Conservation (phyloP, 2,797 vertebrate species). For the Melanotaenia pygmaea region DNA sequence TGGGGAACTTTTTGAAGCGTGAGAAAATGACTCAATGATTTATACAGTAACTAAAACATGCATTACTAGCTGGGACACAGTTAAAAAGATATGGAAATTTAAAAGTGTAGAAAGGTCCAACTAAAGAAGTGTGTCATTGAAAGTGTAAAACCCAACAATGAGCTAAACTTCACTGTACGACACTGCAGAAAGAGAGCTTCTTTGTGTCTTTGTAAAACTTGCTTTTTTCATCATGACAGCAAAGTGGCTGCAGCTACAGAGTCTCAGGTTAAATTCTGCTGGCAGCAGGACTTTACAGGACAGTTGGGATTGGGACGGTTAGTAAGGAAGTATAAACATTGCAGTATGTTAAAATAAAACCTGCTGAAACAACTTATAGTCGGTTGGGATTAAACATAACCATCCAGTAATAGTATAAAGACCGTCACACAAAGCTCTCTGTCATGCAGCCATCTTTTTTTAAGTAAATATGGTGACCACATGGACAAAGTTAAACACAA, state of each 20-base stretch:
- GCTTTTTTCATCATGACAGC: background rate
- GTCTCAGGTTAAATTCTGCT: background rate
- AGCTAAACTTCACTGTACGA: background rate
- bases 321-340: too few relatives aligned
- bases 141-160: background rate
- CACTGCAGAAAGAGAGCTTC: background rate
- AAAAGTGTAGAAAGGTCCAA: background rate
- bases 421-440: background rate
- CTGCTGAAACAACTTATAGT: background rate
- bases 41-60: slow-evolving; percentile 2
- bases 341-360: background rate
- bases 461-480: background rate
- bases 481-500: background rate
- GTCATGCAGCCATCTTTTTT: background rate
- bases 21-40: slow-evolving; percentile 7
- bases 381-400: too few relatives aligned
- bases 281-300: background rate
- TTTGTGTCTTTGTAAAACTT: background rate
- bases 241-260: background rate
- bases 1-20: slow-evolving; percentile 7
- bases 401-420: background rate
- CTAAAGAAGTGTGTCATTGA: background rate
- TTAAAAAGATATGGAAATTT: slow-evolving; percentile 2
- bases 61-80: background rate
- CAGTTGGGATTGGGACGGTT: background rate